Conservation (phyloP, 2,888 invertebrate species). For the Parnassius glacialis region DNA sequence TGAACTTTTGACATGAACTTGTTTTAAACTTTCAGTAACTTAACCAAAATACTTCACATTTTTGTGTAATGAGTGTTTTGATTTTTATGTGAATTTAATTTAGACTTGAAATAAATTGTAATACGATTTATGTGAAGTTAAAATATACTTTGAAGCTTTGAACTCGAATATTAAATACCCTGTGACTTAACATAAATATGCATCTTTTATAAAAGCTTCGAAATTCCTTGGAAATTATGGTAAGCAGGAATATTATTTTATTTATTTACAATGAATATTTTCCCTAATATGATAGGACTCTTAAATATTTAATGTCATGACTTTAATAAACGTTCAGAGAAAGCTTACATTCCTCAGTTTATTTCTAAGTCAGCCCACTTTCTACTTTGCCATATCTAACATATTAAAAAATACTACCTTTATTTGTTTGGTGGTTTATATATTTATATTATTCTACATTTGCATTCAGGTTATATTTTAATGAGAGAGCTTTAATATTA, state of each 20-base stretch:
- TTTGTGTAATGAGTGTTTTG: conserved; percentile 66
- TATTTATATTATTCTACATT: too few relatives aligned
- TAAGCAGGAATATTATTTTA: conserved; percentile 35
- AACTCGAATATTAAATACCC: conserved; percentile 30
- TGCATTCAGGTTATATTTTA: too few relatives aligned
- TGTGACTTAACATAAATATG: conserved; percentile 33
- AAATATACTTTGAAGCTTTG: conserved; percentile 9
- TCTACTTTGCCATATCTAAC: conserved; percentile 31
- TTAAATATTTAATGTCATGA: background rate
- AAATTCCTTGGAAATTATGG: conserved; percentile 44
- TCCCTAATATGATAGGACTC: background rate
- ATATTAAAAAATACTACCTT: too few relatives aligned
- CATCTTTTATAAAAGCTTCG: conserved; percentile 38
- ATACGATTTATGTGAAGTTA: conserved; percentile 11
- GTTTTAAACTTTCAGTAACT: conserved; percentile 69
- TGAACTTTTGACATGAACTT: conserved; percentile 81
- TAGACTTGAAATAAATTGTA: conserved; percentile 31
- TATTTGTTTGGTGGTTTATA: too few relatives aligned
- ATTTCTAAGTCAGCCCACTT: conserved; percentile 38
- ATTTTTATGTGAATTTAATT: conserved; percentile 56
- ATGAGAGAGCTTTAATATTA: too few relatives aligned
- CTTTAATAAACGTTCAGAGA: conserved; percentile 27
- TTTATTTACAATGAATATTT: background rate
- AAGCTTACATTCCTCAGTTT: conserved; percentile 38
- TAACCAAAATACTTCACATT: conserved; percentile 77